These are phyloP conservation scores for Callorhinus ursinus DNA, from an alignment of 2,113 vertebrate genomes.

Conservation along the genomic window DNA sequence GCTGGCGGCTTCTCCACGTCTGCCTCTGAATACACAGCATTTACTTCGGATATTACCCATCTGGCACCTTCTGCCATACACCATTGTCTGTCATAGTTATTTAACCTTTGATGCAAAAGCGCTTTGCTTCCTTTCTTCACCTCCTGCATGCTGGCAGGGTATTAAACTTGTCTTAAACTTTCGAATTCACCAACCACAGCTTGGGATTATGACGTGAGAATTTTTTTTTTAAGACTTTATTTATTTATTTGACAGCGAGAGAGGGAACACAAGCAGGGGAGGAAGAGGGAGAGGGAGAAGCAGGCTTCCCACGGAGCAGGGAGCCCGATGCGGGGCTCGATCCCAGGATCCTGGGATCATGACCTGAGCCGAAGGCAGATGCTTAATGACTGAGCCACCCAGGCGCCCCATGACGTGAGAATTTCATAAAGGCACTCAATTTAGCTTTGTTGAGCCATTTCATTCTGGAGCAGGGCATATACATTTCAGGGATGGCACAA, in stretches of 20 bases:
- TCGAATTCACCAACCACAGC: neutral
- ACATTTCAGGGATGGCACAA: conserved; percentile 56
- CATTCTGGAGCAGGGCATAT: conserved; percentile 37
- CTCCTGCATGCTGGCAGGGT: neutral
- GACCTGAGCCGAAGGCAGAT: no score
- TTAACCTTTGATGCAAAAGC: conserved; percentile 27
- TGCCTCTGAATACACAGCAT: neutral
- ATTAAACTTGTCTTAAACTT: conserved; percentile 42
- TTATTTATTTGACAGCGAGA: no score
- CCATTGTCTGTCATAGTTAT: neutral
- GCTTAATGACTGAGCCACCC: no score
- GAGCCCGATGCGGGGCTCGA: no score
- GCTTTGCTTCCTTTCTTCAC: neutral
- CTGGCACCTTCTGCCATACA: neutral
- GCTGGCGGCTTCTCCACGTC: neutral
- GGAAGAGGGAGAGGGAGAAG: no score
- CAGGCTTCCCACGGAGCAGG: no score
- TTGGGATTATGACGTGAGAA: conserved; percentile 3
- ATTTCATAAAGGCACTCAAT: conserved; percentile 23
- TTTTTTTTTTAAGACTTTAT: neutral
- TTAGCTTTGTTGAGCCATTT: conserved; percentile 55
- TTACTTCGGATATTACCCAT: neutral
- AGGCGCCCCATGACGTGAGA: neutral
- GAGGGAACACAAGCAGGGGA: no score
- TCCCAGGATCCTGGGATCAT: no score